Evolutionary conservation across 2,797 vertebrate species (phyloP).

Genomic region (Clangula hyemalis): DNA sequence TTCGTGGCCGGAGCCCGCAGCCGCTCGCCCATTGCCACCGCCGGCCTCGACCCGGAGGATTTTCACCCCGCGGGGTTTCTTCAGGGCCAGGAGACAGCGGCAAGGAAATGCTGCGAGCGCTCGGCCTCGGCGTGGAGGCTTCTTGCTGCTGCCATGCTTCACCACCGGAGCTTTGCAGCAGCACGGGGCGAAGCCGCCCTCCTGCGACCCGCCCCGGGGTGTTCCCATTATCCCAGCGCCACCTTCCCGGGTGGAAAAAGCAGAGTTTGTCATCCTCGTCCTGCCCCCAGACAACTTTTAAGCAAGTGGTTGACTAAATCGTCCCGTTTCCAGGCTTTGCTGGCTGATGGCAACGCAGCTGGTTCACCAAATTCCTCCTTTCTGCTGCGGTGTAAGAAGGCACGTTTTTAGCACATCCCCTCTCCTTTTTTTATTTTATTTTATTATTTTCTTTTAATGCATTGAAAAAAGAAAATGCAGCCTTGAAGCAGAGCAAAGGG

Average conservation of each 20-base stretch:
- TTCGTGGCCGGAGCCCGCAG: no score
- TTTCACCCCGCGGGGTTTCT: no score
- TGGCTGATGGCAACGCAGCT: neutral
- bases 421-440: no score
- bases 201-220: fast-evolving
- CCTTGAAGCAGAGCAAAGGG: neutral
- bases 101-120: no score
- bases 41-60: no score
- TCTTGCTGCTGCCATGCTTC: neutral
- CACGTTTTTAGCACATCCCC: fast-evolving
- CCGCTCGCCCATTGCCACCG: no score
- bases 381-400: neutral
- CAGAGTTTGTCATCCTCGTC: neutral
- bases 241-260: neutral
- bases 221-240: neutral
- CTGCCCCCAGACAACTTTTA: no score
- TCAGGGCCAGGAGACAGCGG: no score
- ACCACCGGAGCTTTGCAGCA: neutral
- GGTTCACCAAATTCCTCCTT: neutral
- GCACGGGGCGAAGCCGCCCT: neutral
- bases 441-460: neutral
- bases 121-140: neutral
- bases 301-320: no score
- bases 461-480: neutral
- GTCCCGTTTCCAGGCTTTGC: neutral